Conservation (phyloP, 2,797 vertebrate genomes). For the Lates japonicus region DNA sequence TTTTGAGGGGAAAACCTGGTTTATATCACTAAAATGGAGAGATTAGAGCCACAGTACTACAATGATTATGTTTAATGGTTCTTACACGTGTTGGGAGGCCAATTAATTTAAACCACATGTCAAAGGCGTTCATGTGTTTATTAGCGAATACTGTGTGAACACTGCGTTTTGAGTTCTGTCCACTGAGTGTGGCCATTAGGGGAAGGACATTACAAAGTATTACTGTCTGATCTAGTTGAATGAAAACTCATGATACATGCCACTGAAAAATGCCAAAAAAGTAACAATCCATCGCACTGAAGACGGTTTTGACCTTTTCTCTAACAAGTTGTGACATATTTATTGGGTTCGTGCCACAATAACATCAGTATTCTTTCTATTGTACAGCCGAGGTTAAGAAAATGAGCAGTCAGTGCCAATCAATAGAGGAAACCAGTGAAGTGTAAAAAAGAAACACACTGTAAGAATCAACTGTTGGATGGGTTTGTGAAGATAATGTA, state of each 20-base stretch:
- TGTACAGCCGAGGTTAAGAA: conserved; percentile 23
- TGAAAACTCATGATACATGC: conserved; percentile 33
- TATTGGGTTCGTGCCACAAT: conserved; percentile 37
- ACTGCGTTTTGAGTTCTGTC: conserved; percentile 45
- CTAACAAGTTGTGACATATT: conserved; percentile 51
- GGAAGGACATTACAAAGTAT: conserved; percentile 70
- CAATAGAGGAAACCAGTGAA: conserved; percentile 20
- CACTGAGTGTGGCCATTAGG: conserved; percentile 50
- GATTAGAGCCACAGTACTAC: conserved; percentile 49
- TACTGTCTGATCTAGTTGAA: conserved; percentile 63
- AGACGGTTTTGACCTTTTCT: conserved; percentile 27
- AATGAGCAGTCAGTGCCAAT: conserved; percentile 28
- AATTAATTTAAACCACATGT: conserved; percentile 82
- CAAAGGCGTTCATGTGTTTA: conserved; percentile 75
- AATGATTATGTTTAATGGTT: conserved; percentile 79
- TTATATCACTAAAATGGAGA: conserved; percentile 72
- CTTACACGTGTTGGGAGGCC: conserved; percentile 75
- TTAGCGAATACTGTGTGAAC: conserved; percentile 72
- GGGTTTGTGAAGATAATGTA: conserved; percentile 21
- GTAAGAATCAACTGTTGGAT: conserved; percentile 16
- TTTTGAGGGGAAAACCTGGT: conserved; percentile 77
- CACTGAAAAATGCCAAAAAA: conserved; percentile 30
- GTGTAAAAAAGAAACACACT: conserved; percentile 22
- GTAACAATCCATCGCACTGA: conserved; percentile 14
- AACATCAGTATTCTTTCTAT: conserved; percentile 37